These are phyloP conservation scores for Cyphomyrus plagiostoma DNA, from an alignment of 2,113 vertebrate species.

Conservation along the genomic window DNA sequence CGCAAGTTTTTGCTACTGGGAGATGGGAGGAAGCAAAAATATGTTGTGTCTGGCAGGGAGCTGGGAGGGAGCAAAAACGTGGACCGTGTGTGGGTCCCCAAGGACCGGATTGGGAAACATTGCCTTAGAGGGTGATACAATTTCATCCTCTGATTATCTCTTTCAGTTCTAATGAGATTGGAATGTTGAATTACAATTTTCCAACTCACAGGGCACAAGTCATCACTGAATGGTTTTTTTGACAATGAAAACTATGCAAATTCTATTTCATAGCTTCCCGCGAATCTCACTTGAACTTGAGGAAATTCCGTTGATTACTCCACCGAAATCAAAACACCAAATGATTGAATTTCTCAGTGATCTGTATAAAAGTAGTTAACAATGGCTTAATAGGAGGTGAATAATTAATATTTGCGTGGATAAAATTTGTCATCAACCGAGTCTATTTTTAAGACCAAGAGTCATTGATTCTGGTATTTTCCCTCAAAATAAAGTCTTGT, in stretches of 20 bases:
- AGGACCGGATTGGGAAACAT: background rate
- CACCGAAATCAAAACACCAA: background rate
- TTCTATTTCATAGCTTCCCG: background rate
- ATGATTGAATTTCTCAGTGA: background rate
- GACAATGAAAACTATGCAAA: conserved; percentile 1
- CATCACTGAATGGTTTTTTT: background rate
- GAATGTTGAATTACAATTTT: background rate
- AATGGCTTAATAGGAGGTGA: background rate
- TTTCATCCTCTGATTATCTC: background rate
- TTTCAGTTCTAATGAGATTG: background rate
- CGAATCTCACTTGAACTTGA: background rate
- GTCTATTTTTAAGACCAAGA: background rate
- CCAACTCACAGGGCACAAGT: background rate
- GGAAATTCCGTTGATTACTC: background rate
- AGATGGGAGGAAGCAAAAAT: background rate
- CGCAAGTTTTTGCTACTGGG: background rate
- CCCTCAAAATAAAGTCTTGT: background rate
- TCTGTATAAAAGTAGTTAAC: background rate
- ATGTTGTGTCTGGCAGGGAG: background rate
- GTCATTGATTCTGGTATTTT: background rate
- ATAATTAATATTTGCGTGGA: background rate
- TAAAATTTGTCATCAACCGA: background rate
- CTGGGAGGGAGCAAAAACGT: background rate
- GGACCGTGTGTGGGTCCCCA: background rate
- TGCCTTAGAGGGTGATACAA: background rate